Base-by-base conservation (phyloP, 2,797 vertebrate genomes). In the Thripadectes ignobilis region DNA sequence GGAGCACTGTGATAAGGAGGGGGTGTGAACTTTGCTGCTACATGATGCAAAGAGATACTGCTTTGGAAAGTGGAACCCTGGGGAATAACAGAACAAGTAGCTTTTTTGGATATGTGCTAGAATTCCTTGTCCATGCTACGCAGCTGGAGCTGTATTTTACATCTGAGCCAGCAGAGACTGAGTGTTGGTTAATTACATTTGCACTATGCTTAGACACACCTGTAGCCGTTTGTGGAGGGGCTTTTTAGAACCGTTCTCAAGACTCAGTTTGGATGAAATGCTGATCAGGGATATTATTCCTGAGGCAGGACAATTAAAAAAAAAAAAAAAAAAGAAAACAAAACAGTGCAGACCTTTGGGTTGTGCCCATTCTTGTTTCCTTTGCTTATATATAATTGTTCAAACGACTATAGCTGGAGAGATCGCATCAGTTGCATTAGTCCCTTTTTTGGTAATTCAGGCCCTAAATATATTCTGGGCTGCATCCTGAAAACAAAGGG, bases 401-500 rank as follows among this genome's bases (percentile, higher is more conserved):
- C 96, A 97, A 96, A 95, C 94, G 89, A 96, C 94, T 97, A 96
- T 71, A 96, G 96, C 89, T 94, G 95, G 88, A 96, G 95, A 94
- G 96, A 96, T 95, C 89, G 78, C 96, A 96, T 96, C 95, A 97
- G 95, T 89, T 97, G 95, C 85, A 95, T 95, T 95, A 96, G 81
- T 88, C 96, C 93, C 91, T 95, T 96, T 95, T 96, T 95, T 96
- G 95, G 94, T 95, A 97, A 95, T 96, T 96, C 95, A 2, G 96
- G 89, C 95, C 94, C 91, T 97, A 97, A 91, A 95, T 96, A 94
- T 93, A 96, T 93, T 97, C 95, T 96, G 95, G 95, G 85, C 69
- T 96, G 95, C 91, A 96, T 93, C 95, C 93, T 97, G 95, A 94
- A 97, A 97, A 96, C 93, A 95, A 96, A 97, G 95, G 93, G 95